Evolutionary conservation across 2,888 invertebrate species (phyloP).

Genomic region (Aleiodes leptofemur): DNA sequence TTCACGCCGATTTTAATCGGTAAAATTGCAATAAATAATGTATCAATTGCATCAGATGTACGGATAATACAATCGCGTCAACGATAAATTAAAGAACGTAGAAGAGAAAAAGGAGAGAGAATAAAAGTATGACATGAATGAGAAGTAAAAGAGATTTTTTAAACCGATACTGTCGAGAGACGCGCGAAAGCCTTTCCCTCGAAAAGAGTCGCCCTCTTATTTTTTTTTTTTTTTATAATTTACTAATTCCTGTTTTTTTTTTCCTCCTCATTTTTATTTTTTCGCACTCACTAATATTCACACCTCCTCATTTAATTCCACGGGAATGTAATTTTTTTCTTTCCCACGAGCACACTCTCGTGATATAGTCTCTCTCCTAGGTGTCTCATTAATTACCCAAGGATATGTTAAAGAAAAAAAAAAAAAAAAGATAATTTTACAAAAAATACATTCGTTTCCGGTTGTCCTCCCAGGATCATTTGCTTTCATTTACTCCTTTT

Average conservation of each 20-base stretch:
- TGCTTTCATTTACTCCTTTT: constrained; percentile 22
- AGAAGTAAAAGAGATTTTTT: not conserved
- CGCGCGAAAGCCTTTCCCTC: constrained; percentile 36
- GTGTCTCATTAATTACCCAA: constrained; percentile 50
- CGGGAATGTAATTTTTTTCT: constrained; percentile 52
- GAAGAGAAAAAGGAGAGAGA: not conserved
- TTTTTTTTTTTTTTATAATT: constrained; percentile 16
- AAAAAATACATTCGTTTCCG: not conserved
- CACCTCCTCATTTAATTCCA: constrained; percentile 53
- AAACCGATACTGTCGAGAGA: not conserved
- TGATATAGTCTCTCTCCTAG: constrained; percentile 22
- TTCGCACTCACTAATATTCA: constrained; percentile 41
- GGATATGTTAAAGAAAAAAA: not conserved
- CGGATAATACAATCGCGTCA: not conserved
- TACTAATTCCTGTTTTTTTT: not conserved
- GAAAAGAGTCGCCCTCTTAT: constrained; percentile 13
- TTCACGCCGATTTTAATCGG: not conserved
- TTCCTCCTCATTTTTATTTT: constrained; percentile 9
- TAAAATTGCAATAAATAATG: constrained; percentile 6
- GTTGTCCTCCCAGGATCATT: constrained; percentile 38
- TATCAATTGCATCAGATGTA: constrained; percentile 24
- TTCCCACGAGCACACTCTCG: constrained; percentile 55
- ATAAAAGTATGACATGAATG: not conserved
- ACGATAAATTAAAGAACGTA: constrained; percentile 10
- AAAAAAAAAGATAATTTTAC: constrained; percentile 1